phyloP scores from a whole-genome alignment of 2,888 invertebrate genomes.

The Ctena decussata region DNA sequence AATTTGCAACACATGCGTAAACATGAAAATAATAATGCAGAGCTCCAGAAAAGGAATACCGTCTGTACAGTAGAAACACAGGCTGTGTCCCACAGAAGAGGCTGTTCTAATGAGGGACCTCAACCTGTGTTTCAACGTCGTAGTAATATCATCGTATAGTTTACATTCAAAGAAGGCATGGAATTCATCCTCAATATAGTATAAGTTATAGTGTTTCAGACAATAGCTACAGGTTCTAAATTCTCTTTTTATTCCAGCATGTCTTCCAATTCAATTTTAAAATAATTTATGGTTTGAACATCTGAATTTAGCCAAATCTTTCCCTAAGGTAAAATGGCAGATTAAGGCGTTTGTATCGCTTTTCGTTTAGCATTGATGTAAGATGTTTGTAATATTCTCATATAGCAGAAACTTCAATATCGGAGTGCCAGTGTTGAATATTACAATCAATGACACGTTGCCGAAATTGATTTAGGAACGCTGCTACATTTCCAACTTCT shows the following conservation, averaged over 20 bases:
- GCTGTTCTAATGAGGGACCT: no score
- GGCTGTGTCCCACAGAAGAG: no score
- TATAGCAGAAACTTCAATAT: background rate
- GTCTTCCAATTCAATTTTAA: background rate
- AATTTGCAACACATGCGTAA: no score
- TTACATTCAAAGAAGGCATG: background rate
- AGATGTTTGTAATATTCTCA: constrained; percentile 7
- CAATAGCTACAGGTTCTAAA: background rate
- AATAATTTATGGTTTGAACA: constrained; percentile 2
- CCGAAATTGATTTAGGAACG: background rate
- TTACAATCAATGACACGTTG: background rate
- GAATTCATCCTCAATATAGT: background rate
- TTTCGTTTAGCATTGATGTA: background rate
- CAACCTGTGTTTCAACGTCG: no score
- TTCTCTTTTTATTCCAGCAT: background rate
- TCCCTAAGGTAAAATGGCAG: background rate
- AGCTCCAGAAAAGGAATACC: no score
- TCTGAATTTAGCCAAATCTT: background rate
- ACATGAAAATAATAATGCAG: no score
- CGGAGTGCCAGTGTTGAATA: background rate
- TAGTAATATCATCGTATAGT: background rate
- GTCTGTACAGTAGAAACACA: no score
- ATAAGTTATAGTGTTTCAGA: background rate
- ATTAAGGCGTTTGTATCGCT: background rate
- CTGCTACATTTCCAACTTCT: background rate